Percentiles rank a stretch among this genome's conserved stretches.
These are phyloP conservation scores for Notodonta dromedarius DNA, from an alignment of 2,888 invertebrate genomes.

Conservation along the genomic window DNA sequence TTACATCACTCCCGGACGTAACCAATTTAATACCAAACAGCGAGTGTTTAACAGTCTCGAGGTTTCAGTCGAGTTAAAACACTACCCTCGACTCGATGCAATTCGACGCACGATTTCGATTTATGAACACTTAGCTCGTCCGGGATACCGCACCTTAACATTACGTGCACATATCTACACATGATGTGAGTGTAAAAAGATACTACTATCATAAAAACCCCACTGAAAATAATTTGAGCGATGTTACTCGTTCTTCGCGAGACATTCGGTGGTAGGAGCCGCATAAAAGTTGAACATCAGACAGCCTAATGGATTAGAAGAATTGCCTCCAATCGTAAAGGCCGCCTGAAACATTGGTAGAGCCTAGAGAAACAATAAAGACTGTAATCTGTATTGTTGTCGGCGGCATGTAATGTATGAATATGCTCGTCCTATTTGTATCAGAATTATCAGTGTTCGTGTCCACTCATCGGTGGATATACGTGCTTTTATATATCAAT, in stretches of 20 bases:
- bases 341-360: slow-evolving; percentile 63
- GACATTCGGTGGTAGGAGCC: slow-evolving; percentile 79
- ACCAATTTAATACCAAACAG: slow-evolving; percentile 4
- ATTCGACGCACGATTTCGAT: slow-evolving; percentile 78
- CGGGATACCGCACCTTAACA: slow-evolving; percentile 71
- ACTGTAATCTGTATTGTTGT: slow-evolving; percentile 62
- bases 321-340: slow-evolving; percentile 78
- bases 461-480: slow-evolving; percentile 37
- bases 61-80: slow-evolving; percentile 12
- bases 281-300: slow-evolving; percentile 81
- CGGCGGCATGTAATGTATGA: slow-evolving; percentile 53
- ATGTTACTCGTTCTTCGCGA: slow-evolving; percentile 77
- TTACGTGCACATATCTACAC: slow-evolving; percentile 78
- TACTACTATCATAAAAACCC: slow-evolving; percentile 81
- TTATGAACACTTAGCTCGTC: slow-evolving; percentile 73
- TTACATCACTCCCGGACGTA: slow-evolving; percentile 24
- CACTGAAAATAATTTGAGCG: slow-evolving; percentile 82
- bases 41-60: slow-evolving; percentile 11
- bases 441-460: slow-evolving; percentile 45
- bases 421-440: slow-evolving; percentile 41
- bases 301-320: slow-evolving; percentile 82
- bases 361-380: slow-evolving; percentile 68
- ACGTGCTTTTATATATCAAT: slow-evolving; percentile 12
- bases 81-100: slow-evolving; percentile 43
- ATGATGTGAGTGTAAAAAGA: slow-evolving; percentile 82